Percentiles rank a stretch among this genome's conserved stretches.
Conservation (phyloP, 1,140 invertebrate genomes). For the Pomphorhynchus laevis region DNA sequence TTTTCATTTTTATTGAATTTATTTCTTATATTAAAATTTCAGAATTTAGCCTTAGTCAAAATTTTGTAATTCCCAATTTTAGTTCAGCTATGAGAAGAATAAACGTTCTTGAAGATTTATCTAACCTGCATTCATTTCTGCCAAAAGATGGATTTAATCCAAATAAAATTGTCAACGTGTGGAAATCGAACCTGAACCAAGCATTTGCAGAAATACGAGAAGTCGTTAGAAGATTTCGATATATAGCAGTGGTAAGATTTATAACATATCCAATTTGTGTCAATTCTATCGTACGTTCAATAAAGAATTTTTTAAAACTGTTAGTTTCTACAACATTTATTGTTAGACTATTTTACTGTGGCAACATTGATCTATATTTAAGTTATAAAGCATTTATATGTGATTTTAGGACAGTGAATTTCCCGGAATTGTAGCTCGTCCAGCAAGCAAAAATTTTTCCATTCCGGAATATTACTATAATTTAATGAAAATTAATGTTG, state of each 20-base stretch:
- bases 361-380: background rate
- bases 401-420: conserved; percentile 33
- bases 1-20: no score
- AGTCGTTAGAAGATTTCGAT: conserved; percentile 61
- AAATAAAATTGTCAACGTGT: conserved; percentile 79
- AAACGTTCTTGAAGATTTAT: no score
- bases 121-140: no score
- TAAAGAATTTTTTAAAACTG: background rate
- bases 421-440: conserved; percentile 74
- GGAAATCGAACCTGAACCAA: conserved; percentile 70
- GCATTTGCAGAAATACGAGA: conserved; percentile 68
- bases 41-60: no score
- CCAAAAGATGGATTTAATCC: no score
- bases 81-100: no score
- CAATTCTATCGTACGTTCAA: no score
- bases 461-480: conserved; percentile 82
- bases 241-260: conserved; percentile 49
- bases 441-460: conserved; percentile 71
- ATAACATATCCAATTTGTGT: background rate
- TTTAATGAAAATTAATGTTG: conserved; percentile 66
- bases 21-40: no score
- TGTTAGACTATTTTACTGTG: background rate
- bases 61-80: no score
- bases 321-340: background rate
- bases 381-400: background rate